These are phyloP conservation scores for Lasiommata megera DNA, from an alignment of 2,888 invertebrate species.

Conservation along the genomic window DNA sequence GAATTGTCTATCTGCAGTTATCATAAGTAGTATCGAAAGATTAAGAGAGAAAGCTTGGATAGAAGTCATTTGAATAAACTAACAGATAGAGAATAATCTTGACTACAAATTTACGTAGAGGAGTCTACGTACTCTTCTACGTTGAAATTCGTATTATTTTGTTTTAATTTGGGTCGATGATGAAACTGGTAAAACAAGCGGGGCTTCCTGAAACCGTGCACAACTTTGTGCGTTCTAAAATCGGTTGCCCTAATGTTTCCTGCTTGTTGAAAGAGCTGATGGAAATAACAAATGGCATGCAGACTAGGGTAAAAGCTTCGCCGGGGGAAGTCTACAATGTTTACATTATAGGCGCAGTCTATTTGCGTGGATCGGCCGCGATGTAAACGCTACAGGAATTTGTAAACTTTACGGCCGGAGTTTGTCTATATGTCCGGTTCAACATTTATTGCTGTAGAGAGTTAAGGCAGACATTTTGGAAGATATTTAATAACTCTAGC, in stretches of 20 bases:
- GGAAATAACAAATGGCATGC: constrained; percentile 25
- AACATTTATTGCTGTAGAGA: constrained; percentile 4
- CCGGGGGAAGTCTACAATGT: constrained; percentile 34
- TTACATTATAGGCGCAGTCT: constrained; percentile 35
- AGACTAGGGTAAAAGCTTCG: constrained; percentile 28
- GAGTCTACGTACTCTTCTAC: too few relatives aligned
- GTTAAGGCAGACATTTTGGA: neutral
- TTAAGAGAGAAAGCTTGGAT: too few relatives aligned
- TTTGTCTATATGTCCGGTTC: constrained; percentile 7
- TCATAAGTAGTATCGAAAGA: too few relatives aligned
- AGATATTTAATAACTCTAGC: too few relatives aligned
- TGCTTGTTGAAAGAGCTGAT: constrained; percentile 29
- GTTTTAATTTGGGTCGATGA: neutral
- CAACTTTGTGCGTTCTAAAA: constrained; percentile 26
- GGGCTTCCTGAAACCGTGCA: constrained; percentile 13
- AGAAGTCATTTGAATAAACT: too few relatives aligned
- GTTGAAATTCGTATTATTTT: too few relatives aligned
- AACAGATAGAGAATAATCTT: too few relatives aligned
- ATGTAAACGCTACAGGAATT: constrained; percentile 1
- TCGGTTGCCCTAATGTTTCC: constrained; percentile 33
- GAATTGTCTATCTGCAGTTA: too few relatives aligned
- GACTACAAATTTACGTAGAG: too few relatives aligned
- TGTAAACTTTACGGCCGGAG: constrained; percentile 2
- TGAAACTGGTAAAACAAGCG: neutral
- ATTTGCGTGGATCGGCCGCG: constrained; percentile 5